Evolutionary conservation across 2,797 vertebrate genomes (phyloP), one percentile per base, ranked within the genome.

Genomic region (Fringilla coelebs): DNA sequence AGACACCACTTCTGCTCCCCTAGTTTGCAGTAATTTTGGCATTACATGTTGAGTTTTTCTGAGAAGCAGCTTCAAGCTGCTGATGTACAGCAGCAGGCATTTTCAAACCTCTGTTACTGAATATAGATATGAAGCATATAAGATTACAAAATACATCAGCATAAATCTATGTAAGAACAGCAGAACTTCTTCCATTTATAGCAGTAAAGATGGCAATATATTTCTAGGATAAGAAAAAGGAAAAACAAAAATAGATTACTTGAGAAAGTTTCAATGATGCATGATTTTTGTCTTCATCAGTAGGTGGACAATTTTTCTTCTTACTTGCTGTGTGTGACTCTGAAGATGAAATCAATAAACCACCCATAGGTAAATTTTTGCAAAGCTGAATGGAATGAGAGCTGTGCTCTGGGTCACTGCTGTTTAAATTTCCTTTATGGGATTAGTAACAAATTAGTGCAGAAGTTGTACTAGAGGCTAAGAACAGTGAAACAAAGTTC

Each of bases 181-280:
- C 78, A 82, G 55, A 90, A 40, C 34, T 85, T 73, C 74, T 94
- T 94, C 89, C 85, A 82, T 87, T 93, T 96, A 66, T 85, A 90
- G 92, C 65, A 71, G 25, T 48, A 36, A 68, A 67, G 54, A 83
- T 15, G 38, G 40, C 12, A 14, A 71, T 90, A 24, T 49, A 65
- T 77, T 90, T 85, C 70, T 66, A 49, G 84, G n/a, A 36, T 49
- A 82, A 90, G 52, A 76, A 73, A 90, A 89, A 57, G 10, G 60
- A 63, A 95, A 82, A 88, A 2, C 36, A 87, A 63, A 93, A 93
- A 82, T 63, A 79, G 67, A 57, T 82, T 74, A 38, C n/a, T 94
- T 74, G 61, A 63, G 49, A 76, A 43, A 73, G 17, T 57, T 87
- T 71, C 71, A 73, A 29, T 31, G 9, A 31, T 51, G n/a, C 24